Conservation (phyloP, 2,888 invertebrate genomes). For the Agrochola circellaris region DNA sequence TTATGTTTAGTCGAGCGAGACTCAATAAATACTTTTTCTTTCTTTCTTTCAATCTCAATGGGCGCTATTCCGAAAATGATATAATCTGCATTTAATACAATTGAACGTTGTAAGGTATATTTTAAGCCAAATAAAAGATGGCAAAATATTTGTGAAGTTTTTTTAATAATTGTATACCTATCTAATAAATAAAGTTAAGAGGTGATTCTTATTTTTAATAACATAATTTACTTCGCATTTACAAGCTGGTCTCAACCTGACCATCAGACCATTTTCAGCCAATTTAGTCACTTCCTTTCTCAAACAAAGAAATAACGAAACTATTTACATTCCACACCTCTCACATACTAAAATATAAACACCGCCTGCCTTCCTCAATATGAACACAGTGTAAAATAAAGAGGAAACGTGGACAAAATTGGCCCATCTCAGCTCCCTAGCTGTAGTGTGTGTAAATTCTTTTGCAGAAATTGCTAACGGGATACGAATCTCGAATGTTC, state of each 20-base stretch:
- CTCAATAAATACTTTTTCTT: too few relatives aligned
- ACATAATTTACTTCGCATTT: not conserved
- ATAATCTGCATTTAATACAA: not conserved
- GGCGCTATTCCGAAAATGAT: not conserved
- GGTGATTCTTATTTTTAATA: too few relatives aligned
- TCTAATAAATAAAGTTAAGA: not conserved
- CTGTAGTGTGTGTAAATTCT: constrained; percentile 38
- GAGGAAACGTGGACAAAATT: constrained; percentile 36
- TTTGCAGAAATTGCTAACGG: constrained; percentile 56
- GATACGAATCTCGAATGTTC: constrained; percentile 42
- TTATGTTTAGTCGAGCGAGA: too few relatives aligned
- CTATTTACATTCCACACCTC: constrained; percentile 36
- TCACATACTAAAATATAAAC: constrained; percentile 6
- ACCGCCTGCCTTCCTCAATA: not conserved
- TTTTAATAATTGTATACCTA: not conserved
- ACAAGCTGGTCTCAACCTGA: not conserved
- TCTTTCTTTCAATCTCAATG: too few relatives aligned
- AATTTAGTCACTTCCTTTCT: not conserved
- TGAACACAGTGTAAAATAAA: constrained; percentile 35
- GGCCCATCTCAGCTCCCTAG: not conserved
- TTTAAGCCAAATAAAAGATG: not conserved
- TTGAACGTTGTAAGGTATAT: not conserved
- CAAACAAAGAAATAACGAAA: constrained; percentile 5
- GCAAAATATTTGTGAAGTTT: not conserved
- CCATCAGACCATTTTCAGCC: not conserved